phyloP scores from a whole-genome alignment of 2,113 vertebrate species.

The Gambusia affinis region DNA sequence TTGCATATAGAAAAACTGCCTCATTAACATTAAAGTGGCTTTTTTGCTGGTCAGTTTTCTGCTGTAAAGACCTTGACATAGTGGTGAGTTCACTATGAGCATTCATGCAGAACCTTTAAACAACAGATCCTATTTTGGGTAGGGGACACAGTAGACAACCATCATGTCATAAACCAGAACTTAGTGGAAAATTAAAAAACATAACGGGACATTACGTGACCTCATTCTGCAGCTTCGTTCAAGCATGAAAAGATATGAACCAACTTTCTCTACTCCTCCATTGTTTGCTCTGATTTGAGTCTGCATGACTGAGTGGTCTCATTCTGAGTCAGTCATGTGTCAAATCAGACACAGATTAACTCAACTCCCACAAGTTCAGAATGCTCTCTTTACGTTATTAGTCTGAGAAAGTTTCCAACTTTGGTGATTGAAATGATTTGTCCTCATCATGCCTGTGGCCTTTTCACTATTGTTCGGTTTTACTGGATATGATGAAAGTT shows the following conservation, averaged over 20 bases:
- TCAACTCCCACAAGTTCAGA: not conserved
- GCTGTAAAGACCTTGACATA: no score
- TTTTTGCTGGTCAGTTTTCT: no score
- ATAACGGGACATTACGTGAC: conserved; percentile 1
- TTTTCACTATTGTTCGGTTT: not conserved
- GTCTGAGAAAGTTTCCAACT: not conserved
- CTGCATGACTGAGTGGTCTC: conserved; percentile 48
- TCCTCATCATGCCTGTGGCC: not conserved
- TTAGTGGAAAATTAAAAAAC: not conserved
- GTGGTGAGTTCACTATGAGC: not conserved
- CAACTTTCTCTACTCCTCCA: conserved; percentile 4
- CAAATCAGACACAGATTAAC: conserved; percentile 31
- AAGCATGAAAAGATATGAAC: conserved; percentile 30
- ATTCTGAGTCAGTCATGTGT: conserved; percentile 57
- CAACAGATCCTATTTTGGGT: not conserved
- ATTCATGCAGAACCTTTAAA: not conserved
- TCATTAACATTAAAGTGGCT: not conserved
- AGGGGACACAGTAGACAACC: not conserved
- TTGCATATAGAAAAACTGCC: no score
- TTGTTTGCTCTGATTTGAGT: conserved; percentile 29
- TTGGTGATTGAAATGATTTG: not conserved
- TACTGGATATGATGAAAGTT: not conserved
- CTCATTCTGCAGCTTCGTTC: conserved; percentile 26
- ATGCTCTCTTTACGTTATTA: not conserved
- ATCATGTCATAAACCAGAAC: not conserved